phyloP scores from a whole-genome alignment of 37 sponge, comb jelly and placozoan species.

The Ianthella basta region DNA sequence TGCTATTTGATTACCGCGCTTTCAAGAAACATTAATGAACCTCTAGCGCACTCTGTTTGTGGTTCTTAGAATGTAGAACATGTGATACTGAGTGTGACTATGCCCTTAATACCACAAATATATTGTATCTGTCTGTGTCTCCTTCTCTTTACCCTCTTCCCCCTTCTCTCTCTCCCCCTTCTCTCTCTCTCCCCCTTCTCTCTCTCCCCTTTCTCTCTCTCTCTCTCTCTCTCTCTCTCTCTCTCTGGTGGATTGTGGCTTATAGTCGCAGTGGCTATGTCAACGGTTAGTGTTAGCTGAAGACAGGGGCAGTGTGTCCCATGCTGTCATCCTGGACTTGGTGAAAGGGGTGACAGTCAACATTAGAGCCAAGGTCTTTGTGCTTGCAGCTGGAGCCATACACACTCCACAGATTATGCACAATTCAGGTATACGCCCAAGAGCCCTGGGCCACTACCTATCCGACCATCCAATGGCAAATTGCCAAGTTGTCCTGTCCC shows the following conservation, averaged over 20 bases:
- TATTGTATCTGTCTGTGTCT: no score
- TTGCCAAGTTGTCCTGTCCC: conserved; percentile 51
- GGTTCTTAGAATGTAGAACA: no score
- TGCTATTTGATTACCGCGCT: no score
- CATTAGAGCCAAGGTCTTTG: conserved; percentile 40
- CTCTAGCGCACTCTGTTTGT: no score
- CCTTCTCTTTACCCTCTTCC: no score
- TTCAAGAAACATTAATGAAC: no score
- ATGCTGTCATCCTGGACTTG: conserved; percentile 40
- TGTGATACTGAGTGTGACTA: no score
- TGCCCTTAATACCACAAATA: no score
- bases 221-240: not conserved
- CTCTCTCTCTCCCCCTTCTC: no score
- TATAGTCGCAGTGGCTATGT: conserved; percentile 49
- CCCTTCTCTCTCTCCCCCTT: no score
- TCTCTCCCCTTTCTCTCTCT: no score
- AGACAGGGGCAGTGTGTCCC: not conserved
- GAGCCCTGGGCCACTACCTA: conserved; percentile 56
- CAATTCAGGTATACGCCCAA: conserved; percentile 42
- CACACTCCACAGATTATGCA: conserved; percentile 56
- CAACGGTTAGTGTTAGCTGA: not conserved
- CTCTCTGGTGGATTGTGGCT: not conserved
- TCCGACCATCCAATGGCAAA: conserved; percentile 55
- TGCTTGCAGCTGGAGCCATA: conserved; percentile 61
- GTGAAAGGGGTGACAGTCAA: not conserved